A percentile compares a stretch with the other conserved stretches of the same genome.
Conservation (phyloP, 2,113 vertebrate species). For the Tympanuchus pallidicinctus region DNA sequence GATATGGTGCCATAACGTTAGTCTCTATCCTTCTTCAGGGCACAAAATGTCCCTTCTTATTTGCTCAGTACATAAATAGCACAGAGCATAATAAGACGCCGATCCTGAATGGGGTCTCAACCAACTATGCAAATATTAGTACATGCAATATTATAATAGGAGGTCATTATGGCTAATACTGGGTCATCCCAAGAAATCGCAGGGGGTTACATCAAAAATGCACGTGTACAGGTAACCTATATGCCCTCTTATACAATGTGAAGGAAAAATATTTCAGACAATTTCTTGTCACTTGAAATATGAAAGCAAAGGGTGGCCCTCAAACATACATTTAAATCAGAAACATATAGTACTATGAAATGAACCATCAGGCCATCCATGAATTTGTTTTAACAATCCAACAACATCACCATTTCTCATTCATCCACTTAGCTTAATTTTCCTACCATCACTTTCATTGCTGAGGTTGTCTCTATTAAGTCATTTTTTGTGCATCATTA, state of each 20-base stretch:
- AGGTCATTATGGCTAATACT: conserved; percentile 23
- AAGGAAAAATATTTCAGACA: conserved; percentile 2
- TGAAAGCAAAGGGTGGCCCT: background rate
- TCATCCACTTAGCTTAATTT: conserved; percentile 92
- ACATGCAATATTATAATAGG: conserved; percentile 47
- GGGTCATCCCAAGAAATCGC: background rate
- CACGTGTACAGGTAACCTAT: background rate
- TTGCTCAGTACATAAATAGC: background rate
- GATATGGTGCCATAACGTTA: background rate
- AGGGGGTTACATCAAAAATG: background rate
- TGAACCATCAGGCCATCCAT: conserved; percentile 66
- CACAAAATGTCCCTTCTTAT: conserved; percentile 1
- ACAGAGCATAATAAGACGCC: background rate
- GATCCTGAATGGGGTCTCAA: conserved; percentile 10
- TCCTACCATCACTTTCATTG: conserved; percentile 84
- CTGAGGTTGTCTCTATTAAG: conserved; percentile 93
- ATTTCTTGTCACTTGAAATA: conserved; percentile 3
- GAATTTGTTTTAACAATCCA: conserved; percentile 88
- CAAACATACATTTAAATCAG: conserved; percentile 50
- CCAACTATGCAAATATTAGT: conserved; percentile 60
- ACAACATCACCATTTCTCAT: conserved; percentile 84
- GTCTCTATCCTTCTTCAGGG: background rate
- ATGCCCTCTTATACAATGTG: background rate
- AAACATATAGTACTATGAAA: conserved; percentile 63
- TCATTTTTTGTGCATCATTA: conserved; percentile 96